Percentiles rank a stretch among this genome's conserved stretches.
phyloP scores from a whole-genome alignment of 2,888 invertebrate species.

The Steinernema scapterisci region DNA sequence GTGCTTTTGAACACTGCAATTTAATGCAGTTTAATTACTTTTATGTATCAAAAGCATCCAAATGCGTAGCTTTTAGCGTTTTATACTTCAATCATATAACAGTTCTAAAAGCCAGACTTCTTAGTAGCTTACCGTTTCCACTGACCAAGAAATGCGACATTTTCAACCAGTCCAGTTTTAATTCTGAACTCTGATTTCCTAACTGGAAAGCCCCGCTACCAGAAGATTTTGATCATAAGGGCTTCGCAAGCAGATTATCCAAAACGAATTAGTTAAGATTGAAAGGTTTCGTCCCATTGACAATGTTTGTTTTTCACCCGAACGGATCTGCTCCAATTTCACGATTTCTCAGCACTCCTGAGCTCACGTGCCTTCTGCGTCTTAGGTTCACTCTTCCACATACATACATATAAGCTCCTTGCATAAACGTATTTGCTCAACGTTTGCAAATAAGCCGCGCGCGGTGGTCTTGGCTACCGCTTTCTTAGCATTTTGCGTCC shows the following conservation, averaged over 20 bases:
- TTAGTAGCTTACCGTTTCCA: too few relatives aligned
- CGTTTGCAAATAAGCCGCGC: conserved; percentile 28
- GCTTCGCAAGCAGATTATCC: neutral
- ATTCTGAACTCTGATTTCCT: too few relatives aligned
- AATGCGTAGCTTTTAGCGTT: too few relatives aligned
- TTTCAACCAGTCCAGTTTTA: too few relatives aligned
- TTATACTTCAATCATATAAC: too few relatives aligned
- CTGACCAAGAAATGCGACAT: too few relatives aligned
- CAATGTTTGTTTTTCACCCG: conserved; percentile 16
- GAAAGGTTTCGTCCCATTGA: neutral
- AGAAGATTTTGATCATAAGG: too few relatives aligned
- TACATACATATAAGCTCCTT: neutral
- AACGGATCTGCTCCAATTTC: conserved; percentile 11
- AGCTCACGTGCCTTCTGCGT: neutral
- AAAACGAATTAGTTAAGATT: neutral
- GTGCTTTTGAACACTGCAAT: too few relatives aligned
- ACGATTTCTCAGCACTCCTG: neutral
- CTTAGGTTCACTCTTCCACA: neutral
- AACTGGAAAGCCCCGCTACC: too few relatives aligned
- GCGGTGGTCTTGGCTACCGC: neutral
- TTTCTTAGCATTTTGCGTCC: neutral
- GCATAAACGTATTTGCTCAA: conserved; percentile 23
- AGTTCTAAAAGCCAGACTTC: too few relatives aligned
- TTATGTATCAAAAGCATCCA: too few relatives aligned
- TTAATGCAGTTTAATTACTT: too few relatives aligned